Percentiles rank a stretch among this genome's conserved stretches.
Evolutionary conservation across 2,113 vertebrate genomes (phyloP).

Genomic region (Serinus canaria): DNA sequence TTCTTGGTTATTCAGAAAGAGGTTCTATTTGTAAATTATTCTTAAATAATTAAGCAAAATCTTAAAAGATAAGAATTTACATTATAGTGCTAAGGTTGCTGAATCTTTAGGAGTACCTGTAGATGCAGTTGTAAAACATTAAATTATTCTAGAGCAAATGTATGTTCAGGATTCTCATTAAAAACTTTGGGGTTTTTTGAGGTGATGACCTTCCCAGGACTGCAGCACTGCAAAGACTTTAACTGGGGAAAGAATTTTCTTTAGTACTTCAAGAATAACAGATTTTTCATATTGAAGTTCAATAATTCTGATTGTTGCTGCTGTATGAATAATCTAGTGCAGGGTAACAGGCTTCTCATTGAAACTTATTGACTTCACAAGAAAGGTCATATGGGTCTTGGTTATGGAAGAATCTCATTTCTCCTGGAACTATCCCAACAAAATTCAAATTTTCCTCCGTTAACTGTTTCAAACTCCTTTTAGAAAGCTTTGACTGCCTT

Average conservation of each 20-base stretch:
- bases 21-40: not conserved
- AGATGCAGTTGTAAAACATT: not conserved
- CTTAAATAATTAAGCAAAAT: not conserved
- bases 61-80: not conserved
- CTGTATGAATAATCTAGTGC: not conserved
- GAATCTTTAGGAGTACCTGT: not conserved
- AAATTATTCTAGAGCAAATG: not conserved
- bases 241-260: constrained; percentile 1
- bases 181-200: not conserved
- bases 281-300: constrained; percentile 18
- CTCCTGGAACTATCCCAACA: not conserved
- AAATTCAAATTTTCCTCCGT: not conserved
- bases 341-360: not conserved
- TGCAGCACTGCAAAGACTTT: not conserved
- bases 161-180: not conserved
- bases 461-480: not conserved
- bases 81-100: not conserved
- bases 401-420: not conserved
- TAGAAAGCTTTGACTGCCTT: not conserved
- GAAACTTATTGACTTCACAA: not conserved
- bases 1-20: not conserved
- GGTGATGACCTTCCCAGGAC: not conserved
- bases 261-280: not conserved
- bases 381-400: not conserved
- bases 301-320: not conserved